Evolutionary conservation across 1,140 invertebrate genomes (phyloP).

Genomic region (Diplogasteroides magnus): DNA sequence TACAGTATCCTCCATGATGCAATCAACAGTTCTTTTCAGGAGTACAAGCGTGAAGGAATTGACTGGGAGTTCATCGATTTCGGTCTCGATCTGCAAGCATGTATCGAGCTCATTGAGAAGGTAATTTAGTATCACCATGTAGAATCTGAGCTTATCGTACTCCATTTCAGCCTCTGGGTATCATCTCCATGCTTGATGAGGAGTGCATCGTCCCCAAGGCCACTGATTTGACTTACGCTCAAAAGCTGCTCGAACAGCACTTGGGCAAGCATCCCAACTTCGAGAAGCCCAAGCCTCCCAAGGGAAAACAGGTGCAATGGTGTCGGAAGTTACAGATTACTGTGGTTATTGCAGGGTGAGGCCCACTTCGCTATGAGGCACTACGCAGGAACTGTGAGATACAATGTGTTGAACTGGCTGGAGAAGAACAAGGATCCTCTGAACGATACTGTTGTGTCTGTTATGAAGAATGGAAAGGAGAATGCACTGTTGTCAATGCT

Average conservation of each 20-base stretch:
- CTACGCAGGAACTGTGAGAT: constrained; percentile 93
- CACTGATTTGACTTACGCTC: constrained; percentile 92
- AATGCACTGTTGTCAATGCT: constrained; percentile 41
- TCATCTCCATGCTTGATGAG: constrained; percentile 99
- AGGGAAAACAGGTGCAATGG: no score
- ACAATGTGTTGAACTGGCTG: constrained; percentile 94
- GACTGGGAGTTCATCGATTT: constrained; percentile 99
- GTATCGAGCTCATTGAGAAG: constrained; percentile 99
- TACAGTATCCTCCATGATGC: background rate
- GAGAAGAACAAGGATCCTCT: constrained; percentile 99
- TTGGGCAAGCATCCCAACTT: constrained; percentile 75
- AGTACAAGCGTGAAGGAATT: constrained; percentile 94
- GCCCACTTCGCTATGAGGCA: constrained; percentile 96
- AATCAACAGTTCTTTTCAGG: constrained; percentile 51
- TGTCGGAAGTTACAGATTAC: no score
- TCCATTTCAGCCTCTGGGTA: constrained; percentile 89
- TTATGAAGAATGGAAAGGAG: constrained; percentile 63
- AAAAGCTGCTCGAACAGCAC: constrained; percentile 96
- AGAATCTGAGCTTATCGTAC: background rate
- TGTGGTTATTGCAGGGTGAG: no score
- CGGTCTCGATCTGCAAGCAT: constrained; percentile 93
- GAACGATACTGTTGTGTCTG: constrained; percentile 94
- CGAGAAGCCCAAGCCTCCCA: constrained; percentile 85
- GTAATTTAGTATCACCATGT: constrained; percentile 61
- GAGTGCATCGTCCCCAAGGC: constrained; percentile 99